These are phyloP conservation scores for Gymnopithys bicolor DNA, from an alignment of 2,797 vertebrate genomes.

Conservation along the genomic window DNA sequence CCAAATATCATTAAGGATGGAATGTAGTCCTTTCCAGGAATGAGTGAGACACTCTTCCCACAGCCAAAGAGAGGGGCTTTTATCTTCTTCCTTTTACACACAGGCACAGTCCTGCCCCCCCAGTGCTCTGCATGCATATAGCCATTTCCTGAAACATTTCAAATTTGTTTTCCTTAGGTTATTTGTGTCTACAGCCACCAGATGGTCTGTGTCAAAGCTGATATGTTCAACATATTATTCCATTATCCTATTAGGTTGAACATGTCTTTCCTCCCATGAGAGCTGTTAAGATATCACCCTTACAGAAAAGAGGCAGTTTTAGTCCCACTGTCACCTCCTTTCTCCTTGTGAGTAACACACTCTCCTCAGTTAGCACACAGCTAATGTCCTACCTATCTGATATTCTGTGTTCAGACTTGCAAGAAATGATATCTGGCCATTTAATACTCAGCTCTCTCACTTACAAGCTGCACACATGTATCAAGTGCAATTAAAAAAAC, in stretches of 20 bases:
- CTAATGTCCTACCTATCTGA: background rate
- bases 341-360: background rate
- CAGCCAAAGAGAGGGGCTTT: conserved; percentile 12
- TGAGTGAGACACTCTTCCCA: background rate
- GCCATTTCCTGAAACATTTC: conserved; percentile 63
- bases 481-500: background rate
- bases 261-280: conserved; percentile 77
- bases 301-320: conserved; percentile 32
- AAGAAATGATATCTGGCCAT: background rate
- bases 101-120: background rate
- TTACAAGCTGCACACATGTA: background rate
- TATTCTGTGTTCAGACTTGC: background rate
- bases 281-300: conserved; percentile 42
- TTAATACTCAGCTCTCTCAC: background rate
- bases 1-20: conserved; percentile 11
- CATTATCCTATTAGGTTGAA: conserved; percentile 78
- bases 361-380: background rate
- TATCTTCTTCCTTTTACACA: conserved; percentile 15
- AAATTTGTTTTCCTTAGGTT: conserved; percentile 68
- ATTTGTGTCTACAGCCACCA: conserved; percentile 75
- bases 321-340: conserved; percentile 6
- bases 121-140: background rate
- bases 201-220: conserved; percentile 67
- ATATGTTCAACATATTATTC: conserved; percentile 71
- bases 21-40: conserved; percentile 48